Evolutionary conservation across 2,888 invertebrate species (phyloP), one percentile per base, ranked within the genome.

Genomic region (Pocota personata): DNA sequence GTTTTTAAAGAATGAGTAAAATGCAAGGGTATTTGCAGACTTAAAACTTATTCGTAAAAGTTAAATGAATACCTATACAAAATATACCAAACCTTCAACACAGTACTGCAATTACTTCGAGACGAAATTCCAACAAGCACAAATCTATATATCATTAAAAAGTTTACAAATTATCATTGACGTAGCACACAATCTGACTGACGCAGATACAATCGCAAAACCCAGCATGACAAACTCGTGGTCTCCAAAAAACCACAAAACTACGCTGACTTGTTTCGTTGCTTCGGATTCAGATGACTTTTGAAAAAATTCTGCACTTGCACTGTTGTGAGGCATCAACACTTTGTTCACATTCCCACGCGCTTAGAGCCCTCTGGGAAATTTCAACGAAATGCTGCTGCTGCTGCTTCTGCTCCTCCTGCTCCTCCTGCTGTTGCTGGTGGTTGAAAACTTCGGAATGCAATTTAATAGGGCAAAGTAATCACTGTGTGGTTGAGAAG

Each of bases 401-500:
- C 32, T 72, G 6, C 24, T 50, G 21, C 40, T 62, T 5, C 37
- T 32, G 27, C n/a, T 52, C 2, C 40, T 16, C 16, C 30, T 48
- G 55, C n/a, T 32, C 3, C 27, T n/a, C 27, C 40, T 32, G 37
- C n/a, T n/a, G 37, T 8, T 5, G 5, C n/a, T n/a, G 32, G 1
- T 72, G 76, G 35, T 69, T 60, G 55, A 37, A 77, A 86, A 86
- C 82, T 82, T 86, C 71, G 66, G 77, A 86, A 86, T 86, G 82
- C 76, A 77, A 86, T 86, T 86, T 82, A 76, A 82, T 82, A 67
- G 66, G 62, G 80, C 66, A 82, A 80, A 82, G 86, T 86, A 86
- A 86, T 86, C 86, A 86, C 76, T 62, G 77, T 62, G 72, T 77
- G 82, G 76, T 40, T 82, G 67, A 43, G 71, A 82, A 86, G 76